Evolutionary conservation across 2,797 vertebrate species (phyloP).

Genomic region (Periparus ater): DNA sequence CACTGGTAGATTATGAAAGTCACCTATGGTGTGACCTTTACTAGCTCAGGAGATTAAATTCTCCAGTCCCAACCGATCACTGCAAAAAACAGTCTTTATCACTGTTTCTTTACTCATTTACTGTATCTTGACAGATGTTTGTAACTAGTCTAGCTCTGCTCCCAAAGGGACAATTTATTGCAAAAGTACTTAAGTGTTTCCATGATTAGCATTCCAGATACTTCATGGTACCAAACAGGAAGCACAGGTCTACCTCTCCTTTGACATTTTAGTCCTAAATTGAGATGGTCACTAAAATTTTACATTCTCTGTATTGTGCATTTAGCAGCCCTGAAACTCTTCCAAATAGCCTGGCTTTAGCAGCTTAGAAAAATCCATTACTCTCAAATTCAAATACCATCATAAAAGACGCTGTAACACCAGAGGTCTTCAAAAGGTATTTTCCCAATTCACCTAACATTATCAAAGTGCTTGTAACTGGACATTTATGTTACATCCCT

Average conservation of each 20-base stretch:
- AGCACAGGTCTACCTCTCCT: constrained; percentile 38
- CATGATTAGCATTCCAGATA: not conserved
- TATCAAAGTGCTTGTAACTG: constrained; percentile 41
- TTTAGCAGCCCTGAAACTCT: constrained; percentile 56
- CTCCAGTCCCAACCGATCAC: not conserved
- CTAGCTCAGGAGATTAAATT: not conserved
- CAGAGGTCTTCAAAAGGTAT: constrained; percentile 20
- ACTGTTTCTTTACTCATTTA: not conserved
- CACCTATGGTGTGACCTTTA: not conserved
- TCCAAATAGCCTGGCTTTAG: constrained; percentile 59
- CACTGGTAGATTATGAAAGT: not conserved
- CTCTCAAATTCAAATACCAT: constrained; percentile 56
- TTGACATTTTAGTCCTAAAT: constrained; percentile 57
- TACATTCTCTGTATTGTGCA: not conserved
- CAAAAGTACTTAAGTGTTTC: not conserved
- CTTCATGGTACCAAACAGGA: not conserved
- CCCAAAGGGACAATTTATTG: not conserved
- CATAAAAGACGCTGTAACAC: constrained; percentile 42
- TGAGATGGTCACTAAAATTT: constrained; percentile 45
- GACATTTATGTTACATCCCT: constrained; percentile 22
- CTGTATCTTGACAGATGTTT: not conserved
- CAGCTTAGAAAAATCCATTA: constrained; percentile 43
- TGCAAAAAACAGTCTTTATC: not conserved
- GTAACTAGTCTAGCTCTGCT: not conserved
- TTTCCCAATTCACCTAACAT: constrained; percentile 41